These are phyloP conservation scores for Drosophila repletoides DNA, from an alignment of 1,140 invertebrate genomes.

Conservation along the genomic window DNA sequence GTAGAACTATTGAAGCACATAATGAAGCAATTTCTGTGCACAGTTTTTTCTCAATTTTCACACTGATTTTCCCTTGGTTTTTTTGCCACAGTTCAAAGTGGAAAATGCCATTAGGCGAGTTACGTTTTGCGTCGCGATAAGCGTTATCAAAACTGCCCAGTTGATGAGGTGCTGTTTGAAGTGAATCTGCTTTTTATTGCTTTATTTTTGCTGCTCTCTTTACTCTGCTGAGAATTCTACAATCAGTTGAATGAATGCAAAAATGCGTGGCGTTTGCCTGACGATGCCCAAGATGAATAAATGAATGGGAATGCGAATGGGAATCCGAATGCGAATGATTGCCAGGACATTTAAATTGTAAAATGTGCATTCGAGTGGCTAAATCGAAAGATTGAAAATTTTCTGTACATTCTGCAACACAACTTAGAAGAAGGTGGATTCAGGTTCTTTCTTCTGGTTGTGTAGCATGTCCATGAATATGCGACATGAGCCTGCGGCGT, in stretches of 20 bases:
- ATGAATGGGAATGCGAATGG: constrained; percentile 14
- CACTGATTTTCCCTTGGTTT: background rate
- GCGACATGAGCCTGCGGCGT: constrained; percentile 38
- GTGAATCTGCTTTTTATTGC: constrained; percentile 16
- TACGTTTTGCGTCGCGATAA: constrained; percentile 13
- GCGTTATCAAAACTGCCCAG: constrained; percentile 24
- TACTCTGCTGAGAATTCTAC: constrained; percentile 1
- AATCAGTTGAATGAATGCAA: constrained; percentile 1
- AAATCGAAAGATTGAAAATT: constrained; percentile 31
- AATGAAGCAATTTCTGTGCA: constrained; percentile 14
- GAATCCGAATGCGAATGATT: constrained; percentile 28
- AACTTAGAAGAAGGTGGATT: background rate
- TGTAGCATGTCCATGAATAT: constrained; percentile 31
- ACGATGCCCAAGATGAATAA: constrained; percentile 31
- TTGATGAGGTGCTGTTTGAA: constrained; percentile 27
- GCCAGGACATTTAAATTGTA: constrained; percentile 37
- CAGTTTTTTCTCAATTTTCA: background rate
- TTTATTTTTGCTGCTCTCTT: background rate
- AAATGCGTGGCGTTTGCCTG: background rate
- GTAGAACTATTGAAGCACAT: constrained; percentile 19
- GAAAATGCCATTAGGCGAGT: constrained; percentile 11
- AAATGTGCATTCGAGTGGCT: constrained; percentile 43
- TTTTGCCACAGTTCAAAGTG: background rate
- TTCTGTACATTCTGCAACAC: constrained; percentile 7
- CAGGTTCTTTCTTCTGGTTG: background rate